These are phyloP conservation scores for Chrysolina oricalcia DNA, from an alignment of 2,888 invertebrate genomes.

Conservation along the genomic window DNA sequence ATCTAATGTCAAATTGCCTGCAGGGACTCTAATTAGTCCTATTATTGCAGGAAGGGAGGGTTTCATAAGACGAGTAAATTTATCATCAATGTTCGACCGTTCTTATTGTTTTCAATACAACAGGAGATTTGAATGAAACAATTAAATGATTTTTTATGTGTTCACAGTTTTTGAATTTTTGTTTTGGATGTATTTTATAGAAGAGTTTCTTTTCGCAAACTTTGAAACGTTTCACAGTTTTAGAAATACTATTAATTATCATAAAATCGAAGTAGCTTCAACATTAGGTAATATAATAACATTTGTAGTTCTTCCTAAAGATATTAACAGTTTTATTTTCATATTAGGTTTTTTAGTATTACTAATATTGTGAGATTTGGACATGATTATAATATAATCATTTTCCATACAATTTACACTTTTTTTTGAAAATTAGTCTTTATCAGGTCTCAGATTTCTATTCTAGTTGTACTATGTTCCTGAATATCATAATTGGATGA, in stretches of 20 bases:
- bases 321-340: background rate
- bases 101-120: constrained; percentile 12
- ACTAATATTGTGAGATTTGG: background rate
- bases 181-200: constrained; percentile 3
- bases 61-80: background rate
- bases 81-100: constrained; percentile 1
- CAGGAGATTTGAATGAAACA: constrained; percentile 11
- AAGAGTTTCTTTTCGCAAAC: background rate
- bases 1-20: no score
- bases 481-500: constrained; percentile 13
- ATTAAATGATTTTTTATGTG: background rate
- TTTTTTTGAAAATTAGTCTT: constrained; percentile 8
- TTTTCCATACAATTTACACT: background rate
- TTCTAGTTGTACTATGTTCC: background rate
- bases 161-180: constrained; percentile 16
- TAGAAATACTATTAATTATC: background rate
- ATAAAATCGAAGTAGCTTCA: background rate
- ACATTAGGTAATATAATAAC: constrained; percentile 4
- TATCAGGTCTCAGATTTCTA: constrained; percentile 18
- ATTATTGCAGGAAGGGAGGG: no score
- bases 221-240: constrained; percentile 7
- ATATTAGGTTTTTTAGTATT: constrained; percentile 9
- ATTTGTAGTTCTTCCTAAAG: constrained; percentile 14
- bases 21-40: no score
- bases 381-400: constrained; percentile 19